Evolutionary conservation across 2,888 invertebrate species (phyloP), one percentile per base, ranked within the genome.

Genomic region (Lasioglossum vierecki): DNA sequence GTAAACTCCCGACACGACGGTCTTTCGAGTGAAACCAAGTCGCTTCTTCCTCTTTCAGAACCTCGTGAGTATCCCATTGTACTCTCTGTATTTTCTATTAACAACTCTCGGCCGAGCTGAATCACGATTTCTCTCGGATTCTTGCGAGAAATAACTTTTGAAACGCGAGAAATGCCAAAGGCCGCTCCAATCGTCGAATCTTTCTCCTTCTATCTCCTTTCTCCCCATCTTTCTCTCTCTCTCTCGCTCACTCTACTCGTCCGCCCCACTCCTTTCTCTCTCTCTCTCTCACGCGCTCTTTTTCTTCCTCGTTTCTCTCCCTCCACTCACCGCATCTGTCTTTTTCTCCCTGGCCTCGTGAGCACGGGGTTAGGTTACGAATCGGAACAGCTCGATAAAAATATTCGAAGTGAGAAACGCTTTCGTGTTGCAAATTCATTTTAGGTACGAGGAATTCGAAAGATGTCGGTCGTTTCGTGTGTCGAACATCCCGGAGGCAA

Each of bases 121-220:
- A 76, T 79, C 30, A 15, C 49, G 30, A 57, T 49, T 73, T 71
- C 41, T 41, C 66, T 39, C 77, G 13, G 74, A n/a, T 46, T 39
- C 53, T 26, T 39, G 79, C 60, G 76, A 44, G 41, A 83, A 79
- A 78, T 63, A 76, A 80, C 68, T 81, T 86, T 41, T 82, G 83
- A 60, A 79, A 83, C 73, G 79, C 60, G 83, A 87, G 83, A 83
- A 83, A 87, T 87, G 80, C 86, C 87, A 83, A 81, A 87, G 86
- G 82, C 78, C 85, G 72, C 75, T 53, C 80, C 57, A 85, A 85
- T 82, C 77, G 71, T 68, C 79, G 79, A 79, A 68, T 86, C 75
- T 80, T n/a, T 63, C 57, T 72, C 30, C 63, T 35, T 77, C n/a
- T 46, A 60, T 73, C n/a, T 4, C 35, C 39, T 44, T 44, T 68